A percentile compares a stretch with the other conserved stretches of the same genome.
Conservation (phyloP, 37 sponge, comb jelly and placozoan genomes). For the Agelas oroides region DNA sequence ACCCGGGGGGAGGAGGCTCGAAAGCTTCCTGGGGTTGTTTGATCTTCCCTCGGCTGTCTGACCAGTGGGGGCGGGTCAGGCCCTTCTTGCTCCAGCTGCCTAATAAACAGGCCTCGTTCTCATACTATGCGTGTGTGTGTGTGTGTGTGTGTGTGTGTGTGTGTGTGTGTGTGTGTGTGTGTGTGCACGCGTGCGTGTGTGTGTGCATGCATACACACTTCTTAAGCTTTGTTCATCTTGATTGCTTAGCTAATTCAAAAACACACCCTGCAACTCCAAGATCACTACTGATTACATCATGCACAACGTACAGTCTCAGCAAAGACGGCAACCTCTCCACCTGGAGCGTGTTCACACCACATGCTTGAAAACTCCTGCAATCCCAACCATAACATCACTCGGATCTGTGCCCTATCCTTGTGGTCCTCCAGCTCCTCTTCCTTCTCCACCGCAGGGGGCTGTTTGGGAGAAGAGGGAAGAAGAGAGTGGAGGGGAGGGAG, state of each 20-base stretch:
- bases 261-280: no score
- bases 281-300: no score
- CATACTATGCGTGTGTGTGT: constrained; percentile 58
- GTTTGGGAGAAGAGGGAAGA: no score
- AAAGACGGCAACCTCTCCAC: constrained; percentile 88
- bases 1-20: constrained; percentile 75
- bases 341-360: constrained; percentile 62
- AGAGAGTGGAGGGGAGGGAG: no score
- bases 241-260: no score
- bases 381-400: constrained; percentile 93
- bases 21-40: constrained; percentile 88
- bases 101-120: constrained; percentile 78
- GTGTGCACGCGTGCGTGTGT: no score
- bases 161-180: no score
- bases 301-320: constrained; percentile 89
- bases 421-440: constrained; percentile 74
- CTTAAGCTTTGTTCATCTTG: no score
- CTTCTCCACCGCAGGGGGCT: constrained; percentile 86
- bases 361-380: constrained; percentile 68
- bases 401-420: constrained; percentile 76
- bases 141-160: constrained; percentile 16
- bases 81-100: constrained; percentile 83
- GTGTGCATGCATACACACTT: no score
- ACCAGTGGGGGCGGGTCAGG: constrained; percentile 80
- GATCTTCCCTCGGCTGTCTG: constrained; percentile 83